Evolutionary conservation across 2,888 invertebrate species (phyloP), one percentile per base, ranked within the genome.

Genomic region (Meliscaeva auricollis): DNA sequence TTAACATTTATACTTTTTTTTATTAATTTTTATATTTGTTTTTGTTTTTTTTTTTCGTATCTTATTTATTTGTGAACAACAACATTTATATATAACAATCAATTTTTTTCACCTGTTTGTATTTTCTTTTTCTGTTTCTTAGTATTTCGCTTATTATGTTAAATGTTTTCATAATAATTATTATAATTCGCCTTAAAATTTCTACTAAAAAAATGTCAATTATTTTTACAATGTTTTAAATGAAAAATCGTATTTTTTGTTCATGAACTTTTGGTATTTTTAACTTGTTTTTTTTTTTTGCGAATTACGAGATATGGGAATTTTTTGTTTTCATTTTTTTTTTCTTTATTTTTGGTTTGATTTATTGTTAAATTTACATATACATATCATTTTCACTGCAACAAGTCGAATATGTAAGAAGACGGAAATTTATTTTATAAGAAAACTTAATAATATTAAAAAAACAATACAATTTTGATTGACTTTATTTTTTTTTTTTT

Each of bases 1-100:
- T 66, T 66, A 66, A 66, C 66, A 66, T 50, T 66, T 66, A 66
- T 66, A 50, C 50, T 48, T 62, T 48, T 73, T 73, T 15, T 41
- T 58, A 11, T 9, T 8, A 32, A 35, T n/a, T n/a, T n/a, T n/a
- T n/a, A n/a, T n/a, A n/a, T n/a, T n/a, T n/a, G n/a, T 15, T 68
- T 69, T 35, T 20, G 48, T 20, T 20, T 20, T 66, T 54, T 78
- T 9, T 52, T 13, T 60, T 54, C 20, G 22, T 22, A 20, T 46
- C 64, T 64, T 15, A 62, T 56, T 74, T 58, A 15, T 80, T 66
- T 30, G 74, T 70, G 66, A 84, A 80, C 79, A 75, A 78, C 74
- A 70, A 80, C 46, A 48, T 60, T 62, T 73, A 41, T 72, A 60
- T 70, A 41, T 73, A 68, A 60, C 52, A 76, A 78, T 78, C 35